These are phyloP conservation scores for Beris morrisii DNA, from an alignment of 2,888 invertebrate species.

Conservation along the genomic window DNA sequence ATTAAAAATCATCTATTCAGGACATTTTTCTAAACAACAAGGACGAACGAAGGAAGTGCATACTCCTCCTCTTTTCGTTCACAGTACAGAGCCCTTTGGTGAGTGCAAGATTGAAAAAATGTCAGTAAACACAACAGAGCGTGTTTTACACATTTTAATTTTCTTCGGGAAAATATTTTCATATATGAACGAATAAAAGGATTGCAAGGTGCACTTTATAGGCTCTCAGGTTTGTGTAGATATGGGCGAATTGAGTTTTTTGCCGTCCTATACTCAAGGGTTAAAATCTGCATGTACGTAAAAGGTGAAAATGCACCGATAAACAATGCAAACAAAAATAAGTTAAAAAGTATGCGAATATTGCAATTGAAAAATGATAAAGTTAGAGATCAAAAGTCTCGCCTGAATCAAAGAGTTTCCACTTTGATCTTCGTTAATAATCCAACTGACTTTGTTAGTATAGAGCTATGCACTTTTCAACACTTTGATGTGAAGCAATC, in stretches of 20 bases:
- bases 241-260: conserved; percentile 14
- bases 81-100: conserved; percentile 20
- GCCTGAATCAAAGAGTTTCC: conserved; percentile 13
- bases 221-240: conserved; percentile 16
- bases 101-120: conserved; percentile 32
- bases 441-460: no score
- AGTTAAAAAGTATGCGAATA: no score
- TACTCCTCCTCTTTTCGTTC: conserved; percentile 19
- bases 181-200: conserved; percentile 12
- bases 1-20: conserved; percentile 42
- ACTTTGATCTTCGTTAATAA: conserved; percentile 10
- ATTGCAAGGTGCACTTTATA: conserved; percentile 11
- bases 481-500: no score
- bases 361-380: conserved; percentile 10
- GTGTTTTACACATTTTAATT: conserved; percentile 24
- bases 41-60: not conserved
- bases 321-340: no score
- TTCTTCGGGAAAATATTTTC: conserved; percentile 4
- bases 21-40: conserved; percentile 32
- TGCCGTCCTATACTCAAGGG: no score
- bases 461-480: no score
- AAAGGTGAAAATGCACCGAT: no score
- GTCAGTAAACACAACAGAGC: conserved; percentile 33
- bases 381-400: conserved; percentile 29
- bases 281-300: no score